phyloP scores from a whole-genome alignment of 2,113 vertebrate species.

The Sardina pilchardus region DNA sequence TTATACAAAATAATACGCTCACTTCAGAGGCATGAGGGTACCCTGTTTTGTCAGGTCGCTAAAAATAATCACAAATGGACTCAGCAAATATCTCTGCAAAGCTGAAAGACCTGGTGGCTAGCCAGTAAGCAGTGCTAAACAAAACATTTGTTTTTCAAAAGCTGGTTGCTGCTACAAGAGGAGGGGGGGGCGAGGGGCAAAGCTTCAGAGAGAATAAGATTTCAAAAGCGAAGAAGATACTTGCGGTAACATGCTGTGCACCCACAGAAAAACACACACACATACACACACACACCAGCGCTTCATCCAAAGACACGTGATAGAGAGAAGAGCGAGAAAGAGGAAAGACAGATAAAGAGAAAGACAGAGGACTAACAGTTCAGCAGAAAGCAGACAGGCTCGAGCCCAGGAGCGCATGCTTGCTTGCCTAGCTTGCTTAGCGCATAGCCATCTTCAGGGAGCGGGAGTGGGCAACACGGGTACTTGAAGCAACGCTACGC shows the following conservation, averaged over 20 bases:
- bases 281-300: slow-evolving; percentile 49
- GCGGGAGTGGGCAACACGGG: slow-evolving; percentile 39
- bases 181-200: slow-evolving; percentile 36
- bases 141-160: slow-evolving; percentile 37
- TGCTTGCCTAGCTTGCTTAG: slow-evolving; percentile 63
- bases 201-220: slow-evolving; percentile 51
- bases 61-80: slow-evolving; percentile 26
- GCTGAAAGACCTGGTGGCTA: slow-evolving; percentile 41
- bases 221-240: not conserved
- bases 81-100: slow-evolving; percentile 20
- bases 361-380: slow-evolving; percentile 38
- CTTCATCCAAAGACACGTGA: slow-evolving; percentile 66
- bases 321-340: slow-evolving; percentile 63
- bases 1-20: not conserved
- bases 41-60: slow-evolving; percentile 31
- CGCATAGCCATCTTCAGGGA: slow-evolving; percentile 61
- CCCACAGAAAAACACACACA: slow-evolving; percentile 45
- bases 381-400: slow-evolving; percentile 59
- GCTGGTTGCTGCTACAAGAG: slow-evolving; percentile 61
- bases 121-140: slow-evolving; percentile 49
- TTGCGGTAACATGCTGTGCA: slow-evolving; percentile 7
- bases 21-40: slow-evolving; percentile 24
- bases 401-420: slow-evolving; percentile 72
- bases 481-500: slow-evolving; percentile 63
- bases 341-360: slow-evolving; percentile 53